Percentiles rank a stretch among this genome's conserved stretches.
These are phyloP conservation scores for Osmerus eperlanus DNA, from an alignment of 2,113 vertebrate genomes.

Conservation along the genomic window DNA sequence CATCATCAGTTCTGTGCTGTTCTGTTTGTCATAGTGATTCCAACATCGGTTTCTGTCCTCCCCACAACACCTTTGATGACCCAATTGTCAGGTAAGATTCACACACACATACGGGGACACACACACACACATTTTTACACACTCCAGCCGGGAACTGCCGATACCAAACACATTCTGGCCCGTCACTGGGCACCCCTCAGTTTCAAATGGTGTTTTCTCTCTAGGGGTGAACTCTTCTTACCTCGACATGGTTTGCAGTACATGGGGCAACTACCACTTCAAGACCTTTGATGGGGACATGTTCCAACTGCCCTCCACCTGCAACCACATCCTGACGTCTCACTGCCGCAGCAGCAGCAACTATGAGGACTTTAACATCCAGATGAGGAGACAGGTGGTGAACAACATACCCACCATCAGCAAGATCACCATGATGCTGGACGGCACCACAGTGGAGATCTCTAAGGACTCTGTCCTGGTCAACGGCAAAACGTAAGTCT, in stretches of 20 bases:
- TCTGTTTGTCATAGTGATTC: conserved; percentile 4
- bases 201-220: neutral
- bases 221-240: conserved; percentile 56
- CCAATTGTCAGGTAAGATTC: conserved; percentile 32
- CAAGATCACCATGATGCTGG: conserved; percentile 66
- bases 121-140: neutral
- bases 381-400: conserved; percentile 67
- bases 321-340: conserved; percentile 79
- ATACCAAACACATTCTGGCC: too few relatives aligned
- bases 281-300: conserved; percentile 86
- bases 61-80: conserved; percentile 7
- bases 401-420: conserved; percentile 59
- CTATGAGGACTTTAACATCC: conserved; percentile 80
- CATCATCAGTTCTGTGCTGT: too few relatives aligned
- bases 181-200: too few relatives aligned
- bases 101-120: neutral
- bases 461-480: conserved; percentile 53
- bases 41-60: conserved; percentile 23
- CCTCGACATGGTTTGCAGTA: conserved; percentile 80
- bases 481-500: conserved; percentile 75
- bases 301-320: conserved; percentile 78
- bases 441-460: conserved; percentile 71
- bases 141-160: too few relatives aligned
- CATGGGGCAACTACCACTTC: conserved; percentile 86
- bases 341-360: conserved; percentile 61